phyloP scores from a whole-genome alignment of 2,888 invertebrate genomes.

The Junonia oenone region DNA sequence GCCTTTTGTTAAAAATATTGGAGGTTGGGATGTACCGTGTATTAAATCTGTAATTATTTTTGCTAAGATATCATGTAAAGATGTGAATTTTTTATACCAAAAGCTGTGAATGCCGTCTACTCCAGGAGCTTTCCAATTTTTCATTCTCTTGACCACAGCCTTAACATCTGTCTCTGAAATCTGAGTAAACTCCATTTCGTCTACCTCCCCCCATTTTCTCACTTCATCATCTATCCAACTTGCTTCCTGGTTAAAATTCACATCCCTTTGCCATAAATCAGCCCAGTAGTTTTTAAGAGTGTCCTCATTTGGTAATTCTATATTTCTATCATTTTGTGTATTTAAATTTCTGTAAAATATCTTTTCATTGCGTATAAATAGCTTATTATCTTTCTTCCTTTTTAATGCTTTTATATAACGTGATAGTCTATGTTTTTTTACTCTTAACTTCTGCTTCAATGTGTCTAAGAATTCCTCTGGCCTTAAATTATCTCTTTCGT shows the following conservation, averaged over 20 bases:
- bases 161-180: slow-evolving; percentile 16
- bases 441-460: slow-evolving; percentile 27
- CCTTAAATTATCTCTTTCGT: slow-evolving; percentile 23
- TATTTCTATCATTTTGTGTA: neutral
- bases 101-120: slow-evolving; percentile 24
- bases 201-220: slow-evolving; percentile 13
- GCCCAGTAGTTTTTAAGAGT: slow-evolving; percentile 22
- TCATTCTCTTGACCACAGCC: slow-evolving; percentile 12
- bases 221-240: slow-evolving; percentile 24
- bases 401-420: slow-evolving; percentile 25
- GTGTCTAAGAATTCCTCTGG: slow-evolving; percentile 29
- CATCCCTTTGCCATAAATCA: slow-evolving; percentile 19
- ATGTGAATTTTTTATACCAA: slow-evolving; percentile 23
- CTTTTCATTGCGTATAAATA: slow-evolving; percentile 26
- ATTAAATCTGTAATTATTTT: slow-evolving; percentile 22
- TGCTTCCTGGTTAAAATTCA: slow-evolving; percentile 19
- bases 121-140: slow-evolving; percentile 25
- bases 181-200: slow-evolving; percentile 25
- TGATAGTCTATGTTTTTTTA: slow-evolving; percentile 23
- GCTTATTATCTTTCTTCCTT: slow-evolving; percentile 24
- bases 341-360: slow-evolving; percentile 22
- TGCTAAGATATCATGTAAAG: slow-evolving; percentile 16
- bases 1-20: slow-evolving; percentile 23
- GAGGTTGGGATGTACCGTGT: slow-evolving; percentile 15
- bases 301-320: slow-evolving; percentile 6